A percentile compares a stretch with the other conserved stretches of the same genome.
These are phyloP conservation scores for Rhodinocichla rosea DNA, from an alignment of 2,113 vertebrate species.

Conservation along the genomic window DNA sequence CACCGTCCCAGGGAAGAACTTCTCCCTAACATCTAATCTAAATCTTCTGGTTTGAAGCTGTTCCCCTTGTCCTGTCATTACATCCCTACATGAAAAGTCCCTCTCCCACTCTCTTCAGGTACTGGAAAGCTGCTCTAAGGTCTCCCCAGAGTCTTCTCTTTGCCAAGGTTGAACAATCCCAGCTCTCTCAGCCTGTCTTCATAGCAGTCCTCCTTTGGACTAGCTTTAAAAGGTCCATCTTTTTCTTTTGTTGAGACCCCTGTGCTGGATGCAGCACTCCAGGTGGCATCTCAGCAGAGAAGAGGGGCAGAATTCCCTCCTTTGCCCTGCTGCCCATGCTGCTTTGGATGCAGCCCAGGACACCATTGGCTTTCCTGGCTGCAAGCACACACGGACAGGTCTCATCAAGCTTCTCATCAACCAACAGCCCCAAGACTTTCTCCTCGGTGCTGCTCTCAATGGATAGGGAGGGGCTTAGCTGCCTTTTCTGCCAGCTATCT, in stretches of 20 bases:
- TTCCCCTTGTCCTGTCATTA: background rate
- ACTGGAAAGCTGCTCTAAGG: background rate
- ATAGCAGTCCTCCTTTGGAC: background rate
- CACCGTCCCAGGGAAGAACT: background rate
- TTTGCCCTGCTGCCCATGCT: rapidly evolving
- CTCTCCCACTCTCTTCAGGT: background rate
- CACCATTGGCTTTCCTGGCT: background rate
- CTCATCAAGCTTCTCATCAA: background rate
- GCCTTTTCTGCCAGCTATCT: background rate
- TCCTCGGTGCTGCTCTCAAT: background rate
- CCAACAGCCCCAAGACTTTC: background rate
- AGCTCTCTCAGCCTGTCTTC: background rate
- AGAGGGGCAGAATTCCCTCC: background rate
- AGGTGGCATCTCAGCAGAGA: background rate
- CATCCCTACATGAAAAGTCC: background rate
- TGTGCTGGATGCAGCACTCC: background rate
- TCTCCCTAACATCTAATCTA: background rate
- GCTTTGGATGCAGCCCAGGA: background rate
- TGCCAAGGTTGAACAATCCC: background rate
- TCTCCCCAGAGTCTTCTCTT: background rate
- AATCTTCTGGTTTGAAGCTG: background rate
- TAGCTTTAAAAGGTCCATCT: background rate
- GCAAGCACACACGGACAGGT: background rate
- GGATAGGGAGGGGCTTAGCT: background rate
- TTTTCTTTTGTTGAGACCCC: background rate